Evolutionary conservation across 2,113 vertebrate genomes (phyloP).

Genomic region (Trematocara nigrifrons): DNA sequence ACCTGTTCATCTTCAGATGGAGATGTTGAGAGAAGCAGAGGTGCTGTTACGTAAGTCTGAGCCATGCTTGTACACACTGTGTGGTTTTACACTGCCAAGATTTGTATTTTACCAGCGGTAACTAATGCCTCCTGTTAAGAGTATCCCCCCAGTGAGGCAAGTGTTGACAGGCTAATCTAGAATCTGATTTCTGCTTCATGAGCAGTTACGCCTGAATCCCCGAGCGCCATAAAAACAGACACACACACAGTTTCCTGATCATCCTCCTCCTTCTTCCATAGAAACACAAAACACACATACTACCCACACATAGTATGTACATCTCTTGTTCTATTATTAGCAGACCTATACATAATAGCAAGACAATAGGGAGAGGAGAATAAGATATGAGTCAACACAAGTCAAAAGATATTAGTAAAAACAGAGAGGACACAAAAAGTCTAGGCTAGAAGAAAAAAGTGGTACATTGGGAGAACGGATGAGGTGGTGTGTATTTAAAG

Average conservation of each 20-base stretch:
- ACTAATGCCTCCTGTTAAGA: conserved; percentile 1
- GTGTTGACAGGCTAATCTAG: conserved; percentile 36
- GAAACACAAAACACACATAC: conserved; percentile 27
- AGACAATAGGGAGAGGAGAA: not conserved
- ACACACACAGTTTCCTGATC: not conserved
- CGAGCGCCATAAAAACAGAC: not conserved
- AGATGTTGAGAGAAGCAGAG: conserved; percentile 22
- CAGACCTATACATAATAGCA: not conserved
- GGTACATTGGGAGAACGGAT: not conserved
- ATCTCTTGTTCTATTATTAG: conserved; percentile 7
- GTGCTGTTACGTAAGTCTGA: conserved; percentile 40
- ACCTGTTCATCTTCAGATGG: conserved; percentile 9
- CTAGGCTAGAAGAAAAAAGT: not conserved
- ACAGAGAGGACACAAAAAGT: not conserved
- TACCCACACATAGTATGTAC: conserved; percentile 14
- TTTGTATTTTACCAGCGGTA: conserved; percentile 39
- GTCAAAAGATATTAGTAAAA: not conserved
- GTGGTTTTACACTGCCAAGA: conserved; percentile 22
- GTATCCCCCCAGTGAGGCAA: conserved; percentile 12
- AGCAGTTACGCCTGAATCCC: conserved; percentile 28
- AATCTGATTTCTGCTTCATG: conserved; percentile 19
- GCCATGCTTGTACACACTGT: conserved; percentile 13
- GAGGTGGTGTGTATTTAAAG: conserved; percentile 50
- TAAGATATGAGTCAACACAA: not conserved
- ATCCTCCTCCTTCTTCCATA: not conserved